A percentile compares a stretch with the other conserved stretches of the same genome.
These are phyloP conservation scores for Unio pictorum DNA, from an alignment of 2,888 invertebrate genomes.

Conservation along the genomic window DNA sequence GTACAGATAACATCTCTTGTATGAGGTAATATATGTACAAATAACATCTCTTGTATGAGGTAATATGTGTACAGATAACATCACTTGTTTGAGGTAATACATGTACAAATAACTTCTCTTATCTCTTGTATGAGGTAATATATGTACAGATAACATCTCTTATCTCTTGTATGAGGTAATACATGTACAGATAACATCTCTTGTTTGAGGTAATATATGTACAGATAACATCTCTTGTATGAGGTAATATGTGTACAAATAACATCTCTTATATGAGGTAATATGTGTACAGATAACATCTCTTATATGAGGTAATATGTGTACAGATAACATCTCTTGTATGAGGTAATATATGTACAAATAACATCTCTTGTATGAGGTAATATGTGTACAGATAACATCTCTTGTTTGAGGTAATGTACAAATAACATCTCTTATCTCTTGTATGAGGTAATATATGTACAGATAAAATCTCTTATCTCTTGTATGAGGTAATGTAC, in stretches of 20 bases:
- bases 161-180: conserved; percentile 42
- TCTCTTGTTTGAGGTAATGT: too few species aligned
- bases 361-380: background rate
- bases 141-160: conserved; percentile 31
- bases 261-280: too few species aligned
- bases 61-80: too few species aligned
- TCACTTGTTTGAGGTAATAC: too few species aligned
- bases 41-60: too few species aligned
- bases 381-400: background rate
- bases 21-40: background rate
- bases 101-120: conserved; percentile 30
- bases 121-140: conserved; percentile 77
- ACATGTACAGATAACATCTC: conserved; percentile 48
- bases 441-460: too few species aligned
- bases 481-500: too few species aligned
- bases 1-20: background rate
- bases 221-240: conserved; percentile 79
- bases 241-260: conserved; percentile 61
- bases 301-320: background rate
- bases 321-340: conserved; percentile 56
- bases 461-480: background rate
- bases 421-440: too few species aligned
- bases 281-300: background rate
- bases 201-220: conserved; percentile 76
- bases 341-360: too few species aligned